Percentiles rank a stretch among this genome's conserved stretches.
Conservation (phyloP, 2,113 vertebrate species). For the Prunella himalayana region DNA sequence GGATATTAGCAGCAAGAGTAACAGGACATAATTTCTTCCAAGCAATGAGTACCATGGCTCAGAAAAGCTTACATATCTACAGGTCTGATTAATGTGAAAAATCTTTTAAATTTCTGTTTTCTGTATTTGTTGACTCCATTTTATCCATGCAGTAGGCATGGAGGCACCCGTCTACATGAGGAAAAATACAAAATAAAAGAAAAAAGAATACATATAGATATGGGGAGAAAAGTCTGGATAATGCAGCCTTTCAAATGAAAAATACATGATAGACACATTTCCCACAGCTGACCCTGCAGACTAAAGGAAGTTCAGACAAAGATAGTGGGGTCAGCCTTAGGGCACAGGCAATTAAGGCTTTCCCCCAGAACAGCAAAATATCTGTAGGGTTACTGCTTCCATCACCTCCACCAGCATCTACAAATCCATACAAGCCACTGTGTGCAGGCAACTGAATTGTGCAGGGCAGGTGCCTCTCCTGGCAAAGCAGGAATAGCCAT, state of each 20-base stretch:
- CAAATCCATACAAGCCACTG: neutral
- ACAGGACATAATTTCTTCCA: neutral
- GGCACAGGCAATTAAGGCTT: neutral
- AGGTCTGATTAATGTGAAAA: neutral
- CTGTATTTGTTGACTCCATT: neutral
- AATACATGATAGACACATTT: neutral
- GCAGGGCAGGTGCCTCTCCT: neutral
- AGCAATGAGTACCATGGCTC: neutral
- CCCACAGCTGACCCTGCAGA: neutral
- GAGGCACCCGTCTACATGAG: neutral
- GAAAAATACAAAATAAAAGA: neutral
- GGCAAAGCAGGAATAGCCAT: neutral
- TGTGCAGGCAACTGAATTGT: neutral
- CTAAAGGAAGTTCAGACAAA: neutral
- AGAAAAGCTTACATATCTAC: neutral
- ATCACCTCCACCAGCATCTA: neutral
- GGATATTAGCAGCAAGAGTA: neutral
- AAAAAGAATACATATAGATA: neutral
- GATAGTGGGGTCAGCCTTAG: neutral
- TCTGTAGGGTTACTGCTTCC: neutral
- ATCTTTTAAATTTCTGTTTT: accelerated
- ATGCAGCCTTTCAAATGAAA: neutral
- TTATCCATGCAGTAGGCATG: neutral
- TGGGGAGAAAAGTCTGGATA: neutral
- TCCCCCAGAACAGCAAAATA: neutral